A percentile compares a stretch with the other conserved stretches of the same genome.
phyloP scores from a whole-genome alignment of 1,140 invertebrate species.

The Ctenoplectra terminalis region DNA sequence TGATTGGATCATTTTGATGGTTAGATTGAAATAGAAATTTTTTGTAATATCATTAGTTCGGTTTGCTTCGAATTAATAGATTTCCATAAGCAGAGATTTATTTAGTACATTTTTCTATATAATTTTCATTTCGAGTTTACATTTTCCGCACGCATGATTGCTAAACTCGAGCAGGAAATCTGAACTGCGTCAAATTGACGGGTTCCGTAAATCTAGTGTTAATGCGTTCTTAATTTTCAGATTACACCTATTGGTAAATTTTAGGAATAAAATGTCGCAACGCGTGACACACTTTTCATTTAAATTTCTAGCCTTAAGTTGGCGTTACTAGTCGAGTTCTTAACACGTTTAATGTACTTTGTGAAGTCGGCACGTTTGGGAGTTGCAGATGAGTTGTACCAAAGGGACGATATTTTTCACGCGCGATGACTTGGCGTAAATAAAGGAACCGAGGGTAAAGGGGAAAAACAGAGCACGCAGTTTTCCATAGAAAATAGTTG shows the following conservation, averaged over 20 bases:
- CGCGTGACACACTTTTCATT: too few species aligned
- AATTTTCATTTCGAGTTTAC: too few species aligned
- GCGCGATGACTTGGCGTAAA: neutral
- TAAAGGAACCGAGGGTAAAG: neutral
- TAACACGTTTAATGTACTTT: neutral
- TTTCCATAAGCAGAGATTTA: too few species aligned
- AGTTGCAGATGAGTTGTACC: slow-evolving; percentile 2
- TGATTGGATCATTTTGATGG: too few species aligned
- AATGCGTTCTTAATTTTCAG: neutral
- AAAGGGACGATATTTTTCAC: neutral
- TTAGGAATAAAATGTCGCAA: neutral
- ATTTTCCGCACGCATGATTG: too few species aligned
- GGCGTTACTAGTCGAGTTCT: neutral
- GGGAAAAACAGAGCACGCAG: neutral
- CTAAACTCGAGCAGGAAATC: too few species aligned
- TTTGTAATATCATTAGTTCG: too few species aligned
- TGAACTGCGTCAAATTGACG: too few species aligned
- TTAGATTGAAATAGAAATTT: too few species aligned
- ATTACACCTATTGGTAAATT: neutral
- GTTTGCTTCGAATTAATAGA: too few species aligned
- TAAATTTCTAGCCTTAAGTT: neutral
- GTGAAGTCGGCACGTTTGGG: neutral
- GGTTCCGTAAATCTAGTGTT: too few species aligned
- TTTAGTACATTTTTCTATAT: too few species aligned
- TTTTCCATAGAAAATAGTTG: slow-evolving; percentile 6